Percentiles rank a stretch among this genome's conserved stretches.
Conservation (phyloP, 2,888 invertebrate genomes). For the Clepsis dumicolana region DNA sequence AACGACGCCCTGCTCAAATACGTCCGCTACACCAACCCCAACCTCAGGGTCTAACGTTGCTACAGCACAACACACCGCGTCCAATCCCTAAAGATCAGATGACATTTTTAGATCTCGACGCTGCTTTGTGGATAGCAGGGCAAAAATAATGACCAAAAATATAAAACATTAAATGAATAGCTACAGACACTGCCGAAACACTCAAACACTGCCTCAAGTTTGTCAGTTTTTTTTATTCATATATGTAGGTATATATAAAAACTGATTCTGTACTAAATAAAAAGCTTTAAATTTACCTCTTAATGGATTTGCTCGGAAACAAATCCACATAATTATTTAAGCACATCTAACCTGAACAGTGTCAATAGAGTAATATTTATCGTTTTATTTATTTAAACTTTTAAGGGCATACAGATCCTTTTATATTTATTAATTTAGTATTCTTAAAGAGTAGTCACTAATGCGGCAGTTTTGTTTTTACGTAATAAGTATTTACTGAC, state of each 20-base stretch:
- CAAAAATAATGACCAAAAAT: slow-evolving; percentile 18
- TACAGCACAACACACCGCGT: background rate
- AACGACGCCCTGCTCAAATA: slow-evolving; percentile 95
- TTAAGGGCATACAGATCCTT: slow-evolving; percentile 20
- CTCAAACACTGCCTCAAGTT: background rate
- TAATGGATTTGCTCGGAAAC: slow-evolving; percentile 34
- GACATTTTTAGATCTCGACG: slow-evolving; percentile 7
- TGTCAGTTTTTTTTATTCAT: background rate
- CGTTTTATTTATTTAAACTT: slow-evolving; percentile 17
- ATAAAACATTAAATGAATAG: slow-evolving; percentile 12
- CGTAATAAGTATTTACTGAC: slow-evolving; percentile 66
- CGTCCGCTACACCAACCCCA: slow-evolving; percentile 93
- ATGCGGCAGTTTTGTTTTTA: slow-evolving; percentile 45
- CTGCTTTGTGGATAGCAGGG: slow-evolving; percentile 7
- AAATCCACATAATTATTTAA: background rate
- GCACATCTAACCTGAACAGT: background rate
- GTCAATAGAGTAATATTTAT: slow-evolving; percentile 8
- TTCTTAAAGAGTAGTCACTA: slow-evolving; percentile 59
- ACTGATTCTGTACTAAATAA: slow-evolving; percentile 37
- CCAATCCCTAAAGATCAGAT: slow-evolving; percentile 44
- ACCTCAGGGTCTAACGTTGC: slow-evolving; percentile 88
- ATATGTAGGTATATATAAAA: slow-evolving; percentile 42
- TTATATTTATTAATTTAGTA: slow-evolving; percentile 68
- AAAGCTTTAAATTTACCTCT: slow-evolving; percentile 60
- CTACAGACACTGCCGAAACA: slow-evolving; percentile 2